Evolutionary conservation across 2,113 vertebrate genomes (phyloP), one percentile per base, ranked within the genome.

Genomic region (Aegypius monachus): DNA sequence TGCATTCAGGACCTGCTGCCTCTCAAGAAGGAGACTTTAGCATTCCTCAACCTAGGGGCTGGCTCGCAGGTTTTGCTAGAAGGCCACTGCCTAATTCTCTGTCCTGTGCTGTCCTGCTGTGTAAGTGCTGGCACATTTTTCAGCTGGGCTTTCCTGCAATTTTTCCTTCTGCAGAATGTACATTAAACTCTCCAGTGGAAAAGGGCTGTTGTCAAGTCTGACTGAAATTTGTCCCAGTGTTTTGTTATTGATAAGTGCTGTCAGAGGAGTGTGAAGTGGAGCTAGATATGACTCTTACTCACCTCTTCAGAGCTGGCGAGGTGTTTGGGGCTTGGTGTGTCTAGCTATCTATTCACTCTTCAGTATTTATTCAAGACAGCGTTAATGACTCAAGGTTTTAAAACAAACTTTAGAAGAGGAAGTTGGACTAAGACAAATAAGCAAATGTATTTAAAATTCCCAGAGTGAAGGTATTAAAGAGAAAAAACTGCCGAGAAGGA

Each of bases 341-440:
- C 43, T 32, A 71, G 13, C 50, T 90, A 42, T 72, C 68, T 88
- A 48, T 81, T 92, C 13, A 2, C 40, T 61, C 43, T 59, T 81
- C 48, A 55, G 27, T 86, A 66, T 95, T 96, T 91, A 81, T 38
- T 86, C 27, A 74, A 86, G 80, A 52, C 34, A 71, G 56, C 79
- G 12, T 59, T 81, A 79, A 78, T 71, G 47, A 91, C 27, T 79
- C 23, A 19, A 71, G 66, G 23, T 43, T 78, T 87, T 82, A 75
- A 95, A 96, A 90, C 36, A 92, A 90, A 67, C n/a, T 86, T 92
- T 43, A 72, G 70, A 81, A 7, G 10, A 86, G 48, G 67, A 94
- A 73, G 53, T 11, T 58, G 32, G 12, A 55, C 26, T 72, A 93
- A 96, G 38, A 43, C 32, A 96, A 96, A 96, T 91, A 95, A 90